Base-by-base conservation (phyloP, 1,140 invertebrate species). In the Drosophila ficusphila region DNA sequence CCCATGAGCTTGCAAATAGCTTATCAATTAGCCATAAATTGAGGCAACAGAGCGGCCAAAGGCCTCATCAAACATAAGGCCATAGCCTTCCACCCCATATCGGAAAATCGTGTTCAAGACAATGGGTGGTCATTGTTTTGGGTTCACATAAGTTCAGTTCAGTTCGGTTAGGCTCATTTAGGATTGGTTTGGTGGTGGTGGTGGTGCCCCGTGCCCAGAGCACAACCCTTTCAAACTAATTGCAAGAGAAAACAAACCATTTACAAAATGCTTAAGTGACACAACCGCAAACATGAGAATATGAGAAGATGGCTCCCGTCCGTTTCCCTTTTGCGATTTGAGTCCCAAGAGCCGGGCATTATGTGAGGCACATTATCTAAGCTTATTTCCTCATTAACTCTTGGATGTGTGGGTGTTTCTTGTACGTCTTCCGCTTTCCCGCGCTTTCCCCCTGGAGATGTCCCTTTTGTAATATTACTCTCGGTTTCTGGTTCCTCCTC, bases 161-260 rank as follows among this genome's bases (percentile, higher is more conserved):
- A 12, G 27, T 23, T 29, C 2, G 19, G 36, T 12, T 38, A 1
- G 5, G 23, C 14, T 61, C 2, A 12, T 12, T 23, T 14, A 21
- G 34, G 38, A 9, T 58, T 9, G 23, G 27, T 34, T 12, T 19
- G 21, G 18, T 61, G 14, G 67, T 21, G 14, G 67, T 21, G 29
- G 12, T 54, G 34, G 12, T 42, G 18, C 9, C 58, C 16, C 18
- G 54, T 44, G 56, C 38, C 57, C 44, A 65, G 19, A 31, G 34
- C 19, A 7, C 62, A 67, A 88, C 72, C 81, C 82, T 88, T 86
- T 76, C 62, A 88, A 85, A 88, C 81, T 88, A 86, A 86, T 86
- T 86, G 82, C 76, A 81, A 76, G 81, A 85, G 76, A 85, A 85
- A 86, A 85, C 81, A 85, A 85, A 85, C 76, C 81, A 85, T 86